Percentiles rank a stretch among this genome's conserved stretches.
These are phyloP conservation scores for Amiota mariae DNA, from an alignment of 2,888 invertebrate species.

Conservation along the genomic window DNA sequence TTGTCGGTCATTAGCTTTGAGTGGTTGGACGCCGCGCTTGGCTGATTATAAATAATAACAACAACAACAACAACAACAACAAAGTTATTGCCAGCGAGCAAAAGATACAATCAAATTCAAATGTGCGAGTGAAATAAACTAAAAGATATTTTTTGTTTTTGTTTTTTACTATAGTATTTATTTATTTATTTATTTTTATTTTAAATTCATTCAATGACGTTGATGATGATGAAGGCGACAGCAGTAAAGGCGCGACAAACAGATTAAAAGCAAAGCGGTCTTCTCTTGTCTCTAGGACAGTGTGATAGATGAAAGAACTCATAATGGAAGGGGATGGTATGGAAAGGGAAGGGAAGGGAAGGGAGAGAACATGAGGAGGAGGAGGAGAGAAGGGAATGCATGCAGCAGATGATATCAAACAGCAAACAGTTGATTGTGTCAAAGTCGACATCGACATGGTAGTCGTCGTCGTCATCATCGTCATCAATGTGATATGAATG, in stretches of 20 bases:
- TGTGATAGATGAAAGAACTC: too few species aligned
- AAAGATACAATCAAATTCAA: slow-evolving; percentile 25
- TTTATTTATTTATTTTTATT: slow-evolving; percentile 28
- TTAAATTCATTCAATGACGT: slow-evolving; percentile 56
- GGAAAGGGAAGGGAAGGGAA: slow-evolving; percentile 6
- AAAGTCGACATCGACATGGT: slow-evolving; percentile 12
- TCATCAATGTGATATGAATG: not conserved
- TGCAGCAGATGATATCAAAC: too few species aligned
- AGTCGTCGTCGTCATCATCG: slow-evolving; percentile 5
- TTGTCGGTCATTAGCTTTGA: slow-evolving; percentile 66
- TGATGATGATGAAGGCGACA: slow-evolving; percentile 33
- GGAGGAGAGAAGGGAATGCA: too few species aligned
- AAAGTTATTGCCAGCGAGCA: slow-evolving; percentile 52
- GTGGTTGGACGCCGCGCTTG: slow-evolving; percentile 51
- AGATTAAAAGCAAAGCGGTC: too few species aligned
- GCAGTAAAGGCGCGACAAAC: slow-evolving; percentile 30
- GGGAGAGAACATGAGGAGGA: too few species aligned
- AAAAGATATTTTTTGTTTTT: too few species aligned
- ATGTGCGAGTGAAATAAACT: too few species aligned
- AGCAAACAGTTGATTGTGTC: slow-evolving; percentile 18
- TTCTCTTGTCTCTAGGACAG: too few species aligned
- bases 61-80: slow-evolving; percentile 41
- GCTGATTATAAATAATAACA: slow-evolving; percentile 43
- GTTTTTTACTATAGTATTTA: not conserved
- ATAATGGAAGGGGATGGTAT: too few species aligned